phyloP scores from a whole-genome alignment of 1,140 invertebrate genomes.

The Conus betulinus region DNA sequence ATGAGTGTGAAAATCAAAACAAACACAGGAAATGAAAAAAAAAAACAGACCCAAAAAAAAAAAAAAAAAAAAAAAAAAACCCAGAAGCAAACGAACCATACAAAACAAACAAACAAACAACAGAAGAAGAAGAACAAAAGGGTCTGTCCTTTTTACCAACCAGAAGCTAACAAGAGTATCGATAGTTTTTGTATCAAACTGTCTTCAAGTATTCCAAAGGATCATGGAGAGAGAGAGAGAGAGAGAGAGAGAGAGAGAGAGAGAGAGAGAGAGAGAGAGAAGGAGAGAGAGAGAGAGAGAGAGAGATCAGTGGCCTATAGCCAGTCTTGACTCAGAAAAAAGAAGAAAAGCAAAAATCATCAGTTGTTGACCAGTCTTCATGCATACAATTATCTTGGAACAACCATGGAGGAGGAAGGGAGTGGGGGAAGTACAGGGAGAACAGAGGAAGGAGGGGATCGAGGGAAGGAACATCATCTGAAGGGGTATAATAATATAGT shows the following conservation, averaged over 20 bases:
- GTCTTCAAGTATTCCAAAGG: not conserved
- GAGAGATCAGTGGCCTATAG: not conserved
- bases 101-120: slow-evolving; percentile 2
- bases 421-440: not conserved
- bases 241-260: slow-evolving; percentile 18
- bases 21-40: not conserved
- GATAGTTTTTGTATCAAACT: not conserved
- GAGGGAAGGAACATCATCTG: not conserved
- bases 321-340: too few relatives aligned
- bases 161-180: too few relatives aligned
- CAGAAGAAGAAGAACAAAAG: not conserved
- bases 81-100: not conserved
- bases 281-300: slow-evolving; percentile 9
- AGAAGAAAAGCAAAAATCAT: too few relatives aligned
- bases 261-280: slow-evolving; percentile 9
- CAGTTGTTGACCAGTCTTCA: too few relatives aligned
- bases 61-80: not conserved
- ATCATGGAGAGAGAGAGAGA: not conserved
- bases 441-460: not conserved
- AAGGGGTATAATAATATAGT: too few relatives aligned
- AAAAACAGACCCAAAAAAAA: not conserved
- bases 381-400: too few relatives aligned
- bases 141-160: too few relatives aligned
- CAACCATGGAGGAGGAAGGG: not conserved
- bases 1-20: too few relatives aligned